Evolutionary conservation across 37 sponge, comb jelly and placozoan genomes (phyloP).

Genomic region (Ianthella basta): DNA sequence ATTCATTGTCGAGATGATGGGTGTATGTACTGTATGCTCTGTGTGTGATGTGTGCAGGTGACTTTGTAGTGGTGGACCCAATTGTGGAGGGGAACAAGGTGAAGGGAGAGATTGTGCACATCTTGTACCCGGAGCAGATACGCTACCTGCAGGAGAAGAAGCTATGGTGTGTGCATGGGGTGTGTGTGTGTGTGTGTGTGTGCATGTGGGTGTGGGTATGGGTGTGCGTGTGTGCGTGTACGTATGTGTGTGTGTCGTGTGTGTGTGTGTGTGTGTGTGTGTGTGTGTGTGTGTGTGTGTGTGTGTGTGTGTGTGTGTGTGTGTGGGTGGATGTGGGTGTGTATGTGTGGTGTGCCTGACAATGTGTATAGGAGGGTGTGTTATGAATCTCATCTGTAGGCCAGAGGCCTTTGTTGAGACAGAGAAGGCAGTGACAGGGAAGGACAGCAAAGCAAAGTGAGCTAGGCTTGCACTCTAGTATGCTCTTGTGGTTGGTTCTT

Average conservation of each 20-base stretch:
- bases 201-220: too few species aligned
- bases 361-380: not conserved
- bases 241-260: too few species aligned
- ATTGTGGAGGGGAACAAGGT: slow-evolving; percentile 95
- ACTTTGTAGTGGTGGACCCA: slow-evolving; percentile 90
- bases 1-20: too few species aligned
- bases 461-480: not conserved
- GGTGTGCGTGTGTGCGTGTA: too few species aligned
- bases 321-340: not conserved
- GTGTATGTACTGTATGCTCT: too few species aligned
- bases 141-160: slow-evolving; percentile 73
- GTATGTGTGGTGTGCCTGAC: too few species aligned
- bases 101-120: slow-evolving; percentile 87
- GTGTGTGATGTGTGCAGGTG: slow-evolving; percentile 57
- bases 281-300: too few species aligned
- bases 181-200: not conserved
- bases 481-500: not conserved
- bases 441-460: not conserved
- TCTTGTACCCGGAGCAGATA: slow-evolving; percentile 91
- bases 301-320: too few species aligned
- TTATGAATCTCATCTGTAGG: not conserved
- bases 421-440: too few species aligned
- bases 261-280: too few species aligned
- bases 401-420: not conserved
- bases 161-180: slow-evolving; percentile 58